Conservation (phyloP, 2,888 invertebrate species). For the Chymomyza caudatula region DNA sequence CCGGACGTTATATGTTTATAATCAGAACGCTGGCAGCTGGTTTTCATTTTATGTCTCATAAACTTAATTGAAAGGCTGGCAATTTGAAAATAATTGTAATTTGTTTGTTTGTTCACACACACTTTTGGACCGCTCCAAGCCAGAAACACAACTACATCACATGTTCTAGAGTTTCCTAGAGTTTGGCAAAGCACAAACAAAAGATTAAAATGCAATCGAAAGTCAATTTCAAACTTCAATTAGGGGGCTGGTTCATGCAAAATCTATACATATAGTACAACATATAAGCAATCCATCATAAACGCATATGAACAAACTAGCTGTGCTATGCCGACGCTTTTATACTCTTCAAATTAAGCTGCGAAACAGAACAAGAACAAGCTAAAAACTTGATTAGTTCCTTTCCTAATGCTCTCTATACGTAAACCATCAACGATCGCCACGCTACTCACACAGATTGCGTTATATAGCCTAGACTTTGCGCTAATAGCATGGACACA, state of each 20-base stretch:
- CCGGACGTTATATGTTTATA: constrained; percentile 1
- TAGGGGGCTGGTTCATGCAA: background rate
- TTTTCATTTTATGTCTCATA: background rate
- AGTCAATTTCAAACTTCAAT: background rate
- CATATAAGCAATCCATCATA: constrained; percentile 30
- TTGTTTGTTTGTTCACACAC: background rate
- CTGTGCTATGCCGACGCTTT: background rate
- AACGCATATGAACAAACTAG: background rate
- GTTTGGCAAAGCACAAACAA: background rate
- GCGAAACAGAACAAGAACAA: no score
- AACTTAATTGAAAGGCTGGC: background rate
- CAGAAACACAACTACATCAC: background rate
- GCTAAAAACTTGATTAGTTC: no score
- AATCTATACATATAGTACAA: constrained; percentile 2
- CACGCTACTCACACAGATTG: no score
- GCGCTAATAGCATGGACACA: no score
- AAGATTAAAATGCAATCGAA: constrained; percentile 38
- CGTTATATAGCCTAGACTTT: no score
- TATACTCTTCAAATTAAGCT: background rate
- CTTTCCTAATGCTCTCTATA: no score
- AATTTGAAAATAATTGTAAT: background rate
- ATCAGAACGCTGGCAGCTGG: constrained; percentile 8
- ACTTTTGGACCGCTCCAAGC: background rate
- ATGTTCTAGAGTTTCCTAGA: background rate
- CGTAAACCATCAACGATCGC: no score